Percentiles rank a stretch among this genome's conserved stretches.
Evolutionary conservation across 2,113 vertebrate species (phyloP).

Genomic region (Entomyzon cyanotis): DNA sequence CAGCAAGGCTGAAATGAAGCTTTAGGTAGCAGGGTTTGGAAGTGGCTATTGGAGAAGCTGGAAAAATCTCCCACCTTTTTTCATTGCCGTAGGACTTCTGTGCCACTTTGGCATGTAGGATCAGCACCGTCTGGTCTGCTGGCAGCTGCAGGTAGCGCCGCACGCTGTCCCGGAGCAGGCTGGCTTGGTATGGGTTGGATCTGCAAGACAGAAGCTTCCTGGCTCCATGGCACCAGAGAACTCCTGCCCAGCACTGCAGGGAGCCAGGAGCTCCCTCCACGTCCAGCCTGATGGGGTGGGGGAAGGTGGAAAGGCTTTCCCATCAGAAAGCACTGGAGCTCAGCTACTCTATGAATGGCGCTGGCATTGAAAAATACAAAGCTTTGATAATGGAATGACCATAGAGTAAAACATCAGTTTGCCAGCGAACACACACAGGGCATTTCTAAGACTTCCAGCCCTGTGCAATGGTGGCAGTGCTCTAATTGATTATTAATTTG

Average conservation of each 20-base stretch:
- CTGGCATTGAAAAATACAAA: background rate
- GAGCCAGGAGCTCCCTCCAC: background rate
- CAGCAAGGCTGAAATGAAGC: background rate
- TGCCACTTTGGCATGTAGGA: slow-evolving; percentile 92
- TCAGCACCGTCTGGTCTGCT: slow-evolving; percentile 82
- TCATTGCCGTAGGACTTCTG: slow-evolving; percentile 97
- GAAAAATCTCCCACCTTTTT: slow-evolving; percentile 79
- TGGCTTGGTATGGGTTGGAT: slow-evolving; percentile 42
- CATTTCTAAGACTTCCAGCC: background rate
- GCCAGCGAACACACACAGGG: background rate
- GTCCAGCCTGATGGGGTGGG: background rate
- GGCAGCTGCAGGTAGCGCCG: slow-evolving; percentile 78
- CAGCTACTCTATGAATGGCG: background rate
- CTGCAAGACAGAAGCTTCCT: background rate
- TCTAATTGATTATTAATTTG: background rate
- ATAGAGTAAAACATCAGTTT: background rate
- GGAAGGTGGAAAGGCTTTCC: background rate
- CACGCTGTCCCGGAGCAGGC: slow-evolving; percentile 67
- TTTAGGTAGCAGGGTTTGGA: background rate
- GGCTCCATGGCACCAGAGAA: background rate
- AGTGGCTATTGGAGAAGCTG: background rate
- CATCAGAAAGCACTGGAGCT: background rate
- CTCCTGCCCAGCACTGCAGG: background rate
- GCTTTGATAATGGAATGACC: background rate
- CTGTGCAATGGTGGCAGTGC: background rate